Evolutionary conservation across 2,113 vertebrate genomes (phyloP).

Genomic region (Oreochromis niloticus): DNA sequence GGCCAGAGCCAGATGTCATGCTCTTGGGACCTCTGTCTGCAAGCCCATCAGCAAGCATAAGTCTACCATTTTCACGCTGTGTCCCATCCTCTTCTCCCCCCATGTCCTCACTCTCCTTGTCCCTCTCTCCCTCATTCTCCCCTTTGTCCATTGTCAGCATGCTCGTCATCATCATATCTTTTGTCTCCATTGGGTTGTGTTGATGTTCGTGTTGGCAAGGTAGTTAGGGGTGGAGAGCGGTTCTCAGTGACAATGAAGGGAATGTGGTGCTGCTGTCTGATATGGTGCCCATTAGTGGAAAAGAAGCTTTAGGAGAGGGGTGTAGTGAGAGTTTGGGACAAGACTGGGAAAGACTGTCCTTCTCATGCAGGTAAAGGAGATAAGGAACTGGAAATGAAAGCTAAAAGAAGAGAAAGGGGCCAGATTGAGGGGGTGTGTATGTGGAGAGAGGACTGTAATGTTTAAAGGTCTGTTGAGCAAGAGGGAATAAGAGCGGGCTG

Average conservation of each 20-base stretch:
- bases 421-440: neutral
- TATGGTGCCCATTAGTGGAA: constrained; percentile 70
- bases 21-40: constrained; percentile 65
- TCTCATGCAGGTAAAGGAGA: constrained; percentile 3
- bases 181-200: constrained; percentile 80
- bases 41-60: constrained; percentile 63
- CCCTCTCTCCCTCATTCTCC: constrained; percentile 39
- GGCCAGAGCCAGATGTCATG: constrained; percentile 35
- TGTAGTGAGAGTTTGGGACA: neutral
- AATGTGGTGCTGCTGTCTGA: constrained; percentile 46
- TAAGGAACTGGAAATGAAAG: neutral
- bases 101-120: constrained; percentile 57
- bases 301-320: neutral
- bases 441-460: neutral
- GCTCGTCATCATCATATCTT: constrained; percentile 70
- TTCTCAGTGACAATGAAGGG: constrained; percentile 35
- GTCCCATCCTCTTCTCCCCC: constrained; percentile 66
- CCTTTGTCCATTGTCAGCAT: constrained; percentile 43
- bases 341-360: neutral
- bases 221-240: constrained; percentile 44
- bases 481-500: neutral
- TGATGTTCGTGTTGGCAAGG: constrained; percentile 38
- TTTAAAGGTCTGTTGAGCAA: constrained; percentile 4
- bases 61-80: constrained; percentile 73
- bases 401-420: neutral